A percentile compares a stretch with the other conserved stretches of the same genome.
Evolutionary conservation across 2,797 vertebrate species (phyloP).

Genomic region (Spinibarbus caldwelli): DNA sequence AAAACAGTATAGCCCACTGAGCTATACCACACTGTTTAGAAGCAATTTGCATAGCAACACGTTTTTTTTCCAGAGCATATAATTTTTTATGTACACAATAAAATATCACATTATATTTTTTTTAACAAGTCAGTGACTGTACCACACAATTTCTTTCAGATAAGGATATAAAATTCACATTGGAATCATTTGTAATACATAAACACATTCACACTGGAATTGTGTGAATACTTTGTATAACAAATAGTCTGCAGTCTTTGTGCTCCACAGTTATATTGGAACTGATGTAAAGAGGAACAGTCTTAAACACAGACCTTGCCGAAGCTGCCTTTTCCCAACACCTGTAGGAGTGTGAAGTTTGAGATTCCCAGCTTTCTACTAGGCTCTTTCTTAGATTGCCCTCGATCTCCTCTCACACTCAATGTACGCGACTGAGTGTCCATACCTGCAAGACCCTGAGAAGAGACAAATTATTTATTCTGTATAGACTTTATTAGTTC

Average conservation of each 20-base stretch:
- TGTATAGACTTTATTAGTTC: too few relatives aligned
- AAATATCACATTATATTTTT: not conserved
- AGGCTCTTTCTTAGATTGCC: slow-evolving; percentile 38
- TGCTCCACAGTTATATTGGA: not conserved
- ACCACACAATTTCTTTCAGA: not conserved
- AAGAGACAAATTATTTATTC: not conserved
- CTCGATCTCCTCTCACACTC: slow-evolving; percentile 57
- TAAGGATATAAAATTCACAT: too few relatives aligned
- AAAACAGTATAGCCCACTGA: not conserved
- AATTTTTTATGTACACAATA: not conserved
- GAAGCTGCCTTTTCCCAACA: slow-evolving; percentile 97
- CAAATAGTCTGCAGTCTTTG: not conserved
- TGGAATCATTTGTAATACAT: too few relatives aligned
- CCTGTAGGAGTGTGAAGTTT: slow-evolving; percentile 91
- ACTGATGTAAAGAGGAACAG: not conserved
- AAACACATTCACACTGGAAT: too few relatives aligned
- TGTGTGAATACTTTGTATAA: too few relatives aligned
- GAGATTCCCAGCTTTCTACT: slow-evolving; percentile 79
- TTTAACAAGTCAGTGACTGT: not conserved
- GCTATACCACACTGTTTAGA: not conserved
- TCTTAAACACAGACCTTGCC: slow-evolving; percentile 86
- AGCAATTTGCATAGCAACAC: not conserved
- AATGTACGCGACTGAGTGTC: slow-evolving; percentile 8
- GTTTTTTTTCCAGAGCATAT: not conserved
- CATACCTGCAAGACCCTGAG: slow-evolving; percentile 16